Conservation (phyloP, 2,888 invertebrate species). For the Mimumesa dahlbomi region DNA sequence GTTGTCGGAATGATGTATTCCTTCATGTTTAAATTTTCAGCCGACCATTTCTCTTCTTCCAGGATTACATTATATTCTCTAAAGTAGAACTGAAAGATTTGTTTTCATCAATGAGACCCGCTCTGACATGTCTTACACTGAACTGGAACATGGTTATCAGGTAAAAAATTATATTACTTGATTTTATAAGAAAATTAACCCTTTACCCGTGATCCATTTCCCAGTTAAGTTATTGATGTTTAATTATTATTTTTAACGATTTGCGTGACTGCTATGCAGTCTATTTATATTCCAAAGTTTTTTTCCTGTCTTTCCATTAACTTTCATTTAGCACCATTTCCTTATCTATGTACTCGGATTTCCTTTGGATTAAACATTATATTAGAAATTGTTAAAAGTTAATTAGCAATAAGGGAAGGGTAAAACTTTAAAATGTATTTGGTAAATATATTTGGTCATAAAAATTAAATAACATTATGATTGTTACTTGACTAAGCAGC, state of each 20-base stretch:
- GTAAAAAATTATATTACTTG: constrained; percentile 87
- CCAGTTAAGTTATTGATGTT: neutral
- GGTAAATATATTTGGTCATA: neutral
- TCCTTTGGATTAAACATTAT: neutral
- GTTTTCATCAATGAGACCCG: constrained; percentile 73
- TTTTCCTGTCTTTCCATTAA: too few relatives aligned
- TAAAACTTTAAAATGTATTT: neutral
- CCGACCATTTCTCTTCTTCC: neutral
- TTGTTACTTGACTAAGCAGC: too few relatives aligned
- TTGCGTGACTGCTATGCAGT: too few relatives aligned
- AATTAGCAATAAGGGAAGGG: neutral
- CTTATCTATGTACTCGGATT: neutral
- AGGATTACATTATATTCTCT: constrained; percentile 19
- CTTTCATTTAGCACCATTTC: too few relatives aligned
- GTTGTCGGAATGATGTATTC: too few relatives aligned
- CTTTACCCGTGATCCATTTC: neutral
- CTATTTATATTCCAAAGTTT: too few relatives aligned
- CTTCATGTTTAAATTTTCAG: neutral
- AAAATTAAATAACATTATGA: neutral
- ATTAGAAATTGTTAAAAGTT: neutral
- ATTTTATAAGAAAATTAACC: constrained; percentile 82
- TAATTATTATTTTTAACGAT: neutral
- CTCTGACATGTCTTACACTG: constrained; percentile 91
- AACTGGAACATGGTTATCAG: constrained; percentile 96
- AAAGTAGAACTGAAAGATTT: constrained; percentile 27